These are phyloP conservation scores for Stercorarius parasiticus DNA, from an alignment of 2,113 vertebrate species.

Conservation along the genomic window DNA sequence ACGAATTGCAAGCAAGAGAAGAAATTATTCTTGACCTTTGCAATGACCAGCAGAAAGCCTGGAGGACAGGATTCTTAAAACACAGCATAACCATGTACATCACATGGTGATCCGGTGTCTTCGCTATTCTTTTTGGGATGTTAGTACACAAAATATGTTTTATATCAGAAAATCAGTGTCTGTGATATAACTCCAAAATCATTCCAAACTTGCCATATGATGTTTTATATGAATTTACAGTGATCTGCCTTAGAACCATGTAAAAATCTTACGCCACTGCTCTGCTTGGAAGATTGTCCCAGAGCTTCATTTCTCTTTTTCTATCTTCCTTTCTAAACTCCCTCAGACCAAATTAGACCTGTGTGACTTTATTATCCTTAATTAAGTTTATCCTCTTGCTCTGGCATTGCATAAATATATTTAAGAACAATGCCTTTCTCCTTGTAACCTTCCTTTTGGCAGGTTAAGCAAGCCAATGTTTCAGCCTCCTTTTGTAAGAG, in stretches of 20 bases:
- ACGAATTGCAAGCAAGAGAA: background rate
- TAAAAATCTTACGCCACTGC: background rate
- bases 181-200: background rate
- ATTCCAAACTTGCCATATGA: background rate
- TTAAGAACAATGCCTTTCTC: background rate
- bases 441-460: background rate
- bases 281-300: background rate
- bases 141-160: background rate
- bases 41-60: background rate
- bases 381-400: background rate
- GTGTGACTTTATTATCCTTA: background rate
- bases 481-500: background rate
- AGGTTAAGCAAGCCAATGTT: background rate
- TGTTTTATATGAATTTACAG: background rate
- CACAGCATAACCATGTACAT: fast-evolving
- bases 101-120: background rate
- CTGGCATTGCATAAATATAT: background rate
- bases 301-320: background rate
- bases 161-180: background rate
- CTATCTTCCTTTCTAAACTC: background rate
- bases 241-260: background rate
- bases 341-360: background rate
- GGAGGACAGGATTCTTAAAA: background rate
- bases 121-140: background rate
- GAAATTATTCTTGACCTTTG: background rate